phyloP scores from a whole-genome alignment of 2,888 invertebrate genomes.

The Epinotia ramella region DNA sequence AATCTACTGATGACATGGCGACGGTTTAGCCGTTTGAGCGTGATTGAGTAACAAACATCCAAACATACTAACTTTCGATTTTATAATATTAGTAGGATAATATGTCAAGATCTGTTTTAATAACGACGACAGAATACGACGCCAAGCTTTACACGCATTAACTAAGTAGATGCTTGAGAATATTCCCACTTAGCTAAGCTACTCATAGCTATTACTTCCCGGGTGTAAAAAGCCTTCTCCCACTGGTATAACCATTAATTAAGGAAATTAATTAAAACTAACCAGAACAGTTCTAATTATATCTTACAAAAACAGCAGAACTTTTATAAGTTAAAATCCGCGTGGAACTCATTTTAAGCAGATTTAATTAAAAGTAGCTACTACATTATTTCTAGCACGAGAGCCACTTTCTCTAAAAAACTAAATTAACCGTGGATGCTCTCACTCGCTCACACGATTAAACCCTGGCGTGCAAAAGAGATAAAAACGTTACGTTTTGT shows the following conservation, averaged over 20 bases:
- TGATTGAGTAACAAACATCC: no score
- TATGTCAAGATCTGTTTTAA: no score
- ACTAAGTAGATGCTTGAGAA: background rate
- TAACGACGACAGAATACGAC: no score
- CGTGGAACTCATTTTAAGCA: conserved; percentile 2
- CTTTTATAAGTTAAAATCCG: background rate
- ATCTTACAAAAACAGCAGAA: background rate
- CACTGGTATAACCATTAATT: background rate
- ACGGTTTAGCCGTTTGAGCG: no score
- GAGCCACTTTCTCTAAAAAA: background rate
- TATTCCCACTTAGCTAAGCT: background rate
- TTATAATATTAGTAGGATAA: no score
- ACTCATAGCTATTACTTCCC: background rate
- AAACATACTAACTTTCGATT: no score
- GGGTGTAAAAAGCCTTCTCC: background rate
- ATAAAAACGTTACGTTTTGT: background rate
- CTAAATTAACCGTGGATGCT: background rate
- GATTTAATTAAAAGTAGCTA: conserved; percentile 18
- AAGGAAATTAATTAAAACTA: background rate
- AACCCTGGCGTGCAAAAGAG: background rate
- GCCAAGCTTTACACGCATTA: background rate
- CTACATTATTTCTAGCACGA: conserved; percentile 8
- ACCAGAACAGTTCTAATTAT: background rate
- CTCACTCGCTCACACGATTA: background rate
- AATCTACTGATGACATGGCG: no score